A percentile compares a stretch with the other conserved stretches of the same genome.
Evolutionary conservation across 2,797 vertebrate genomes (phyloP).

Genomic region (Microchirus variegatus): DNA sequence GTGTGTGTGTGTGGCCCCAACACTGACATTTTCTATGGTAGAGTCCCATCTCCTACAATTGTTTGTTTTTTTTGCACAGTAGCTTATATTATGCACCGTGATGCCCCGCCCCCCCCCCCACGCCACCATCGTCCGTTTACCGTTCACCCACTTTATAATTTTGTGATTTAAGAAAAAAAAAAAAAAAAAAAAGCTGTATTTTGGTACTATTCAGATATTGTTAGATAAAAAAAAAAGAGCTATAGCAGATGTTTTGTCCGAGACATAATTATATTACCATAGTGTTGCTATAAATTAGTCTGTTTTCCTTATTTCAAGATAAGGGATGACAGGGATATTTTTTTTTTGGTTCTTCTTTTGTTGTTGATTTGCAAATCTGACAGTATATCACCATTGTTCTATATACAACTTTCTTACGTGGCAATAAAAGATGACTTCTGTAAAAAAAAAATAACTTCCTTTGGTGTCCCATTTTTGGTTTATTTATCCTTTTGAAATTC

Average conservation of each 20-base stretch:
- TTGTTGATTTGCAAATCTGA: constrained; percentile 92
- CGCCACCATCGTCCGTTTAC: constrained; percentile 69
- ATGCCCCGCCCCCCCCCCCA: constrained; percentile 60
- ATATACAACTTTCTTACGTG: constrained; percentile 98
- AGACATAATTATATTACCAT: constrained; percentile 70
- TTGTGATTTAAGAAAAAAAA: constrained; percentile 69
- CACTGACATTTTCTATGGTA: constrained; percentile 75
- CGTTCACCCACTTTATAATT: constrained; percentile 75
- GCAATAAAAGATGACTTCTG: constrained; percentile 92
- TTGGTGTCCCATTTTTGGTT: constrained; percentile 34
- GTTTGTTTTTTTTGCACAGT: constrained; percentile 82
- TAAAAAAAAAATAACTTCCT: constrained; percentile 56
- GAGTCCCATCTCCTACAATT: constrained; percentile 68
- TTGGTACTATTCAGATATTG: constrained; percentile 79
- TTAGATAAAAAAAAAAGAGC: constrained; percentile 73
- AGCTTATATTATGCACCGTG: constrained; percentile 79
- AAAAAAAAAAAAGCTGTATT: constrained; percentile 72
- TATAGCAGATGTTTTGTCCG: constrained; percentile 76
- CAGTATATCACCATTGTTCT: constrained; percentile 93
- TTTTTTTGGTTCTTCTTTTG: constrained; percentile 76
- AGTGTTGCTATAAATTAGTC: constrained; percentile 78
- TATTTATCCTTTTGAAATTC: constrained; percentile 24
- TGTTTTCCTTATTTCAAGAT: constrained; percentile 79
- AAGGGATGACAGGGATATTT: constrained; percentile 70
- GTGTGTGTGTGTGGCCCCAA: constrained; percentile 73